Percentiles rank a stretch among this genome's conserved stretches.
phyloP scores from a whole-genome alignment of 2,888 invertebrate genomes.

The Drosophila infuscata region DNA sequence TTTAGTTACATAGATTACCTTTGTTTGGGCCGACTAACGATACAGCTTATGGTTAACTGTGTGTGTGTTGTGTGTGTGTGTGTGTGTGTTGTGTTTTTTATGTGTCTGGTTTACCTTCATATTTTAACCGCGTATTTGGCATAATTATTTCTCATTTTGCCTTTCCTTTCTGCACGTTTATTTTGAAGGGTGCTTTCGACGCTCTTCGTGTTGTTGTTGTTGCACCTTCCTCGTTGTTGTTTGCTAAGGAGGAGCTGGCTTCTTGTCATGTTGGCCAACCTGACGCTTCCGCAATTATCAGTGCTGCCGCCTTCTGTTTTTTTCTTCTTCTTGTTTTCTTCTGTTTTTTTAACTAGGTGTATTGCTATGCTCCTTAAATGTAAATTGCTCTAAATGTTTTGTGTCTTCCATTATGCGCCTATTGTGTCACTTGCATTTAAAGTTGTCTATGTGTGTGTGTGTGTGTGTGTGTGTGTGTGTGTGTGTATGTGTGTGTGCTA shows the following conservation, averaged over 20 bases:
- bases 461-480: slow-evolving; percentile 28
- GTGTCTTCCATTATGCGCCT: slow-evolving; percentile 69
- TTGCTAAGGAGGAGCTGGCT: slow-evolving; percentile 57
- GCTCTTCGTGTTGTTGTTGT: slow-evolving; percentile 36
- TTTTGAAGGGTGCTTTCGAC: slow-evolving; percentile 53
- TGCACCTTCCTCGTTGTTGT: slow-evolving; percentile 36
- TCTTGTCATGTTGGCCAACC: slow-evolving; percentile 66
- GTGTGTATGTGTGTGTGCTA: slow-evolving; percentile 33
- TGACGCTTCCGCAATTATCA: slow-evolving; percentile 79
- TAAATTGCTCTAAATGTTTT: slow-evolving; percentile 70
- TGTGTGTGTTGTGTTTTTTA: neutral
- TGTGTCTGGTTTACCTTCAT: slow-evolving; percentile 56
- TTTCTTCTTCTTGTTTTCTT: slow-evolving; percentile 28
- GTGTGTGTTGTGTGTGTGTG: neutral
- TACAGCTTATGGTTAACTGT: slow-evolving; percentile 26
- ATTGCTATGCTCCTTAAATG: slow-evolving; percentile 61
- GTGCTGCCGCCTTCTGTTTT: slow-evolving; percentile 50
- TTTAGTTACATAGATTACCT: slow-evolving; percentile 39
- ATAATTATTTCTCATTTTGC: slow-evolving; percentile 77
- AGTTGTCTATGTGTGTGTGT: slow-evolving; percentile 38
- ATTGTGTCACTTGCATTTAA: slow-evolving; percentile 73
- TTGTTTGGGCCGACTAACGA: slow-evolving; percentile 33
- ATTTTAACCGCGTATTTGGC: slow-evolving; percentile 75
- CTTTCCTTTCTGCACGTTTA: slow-evolving; percentile 63
- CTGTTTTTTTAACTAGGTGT: slow-evolving; percentile 55